Evolutionary conservation across 2,113 vertebrate genomes (phyloP), one percentile per base, ranked within the genome.

Genomic region (Pseudopodoces humilis): DNA sequence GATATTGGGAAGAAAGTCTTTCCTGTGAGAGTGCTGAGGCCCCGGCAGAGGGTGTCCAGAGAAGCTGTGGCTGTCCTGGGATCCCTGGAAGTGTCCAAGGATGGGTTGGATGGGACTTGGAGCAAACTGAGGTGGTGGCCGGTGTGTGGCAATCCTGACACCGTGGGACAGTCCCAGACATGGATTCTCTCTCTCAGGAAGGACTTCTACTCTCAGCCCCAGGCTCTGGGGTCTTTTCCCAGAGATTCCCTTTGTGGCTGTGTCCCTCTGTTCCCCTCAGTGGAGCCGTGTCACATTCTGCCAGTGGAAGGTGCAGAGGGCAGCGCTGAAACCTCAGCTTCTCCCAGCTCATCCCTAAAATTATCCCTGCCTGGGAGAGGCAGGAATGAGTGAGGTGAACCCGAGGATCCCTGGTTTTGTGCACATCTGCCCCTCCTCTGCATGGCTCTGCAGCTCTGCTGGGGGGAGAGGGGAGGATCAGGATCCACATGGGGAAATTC

Each of bases 401-500:
- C 60, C 3, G 3, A 67, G 60, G 46, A 82, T 84, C 52, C 35
- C 80, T 77, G 35, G 10, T 22, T 70, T 46, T 68, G 39, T 25
- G 41, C 44, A 17, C 53, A 49, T 82, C 87, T 6, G 1, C 43
- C 67, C n/a, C 49, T 47, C 41, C 30, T 37, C 52, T 78, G 77
- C 91, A 84, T 44, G 33, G 31, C 68, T 84, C 43, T 69, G 47
- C 76, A 35, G 49, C 68, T 49, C 20, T 83, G 68, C 93, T 87
- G 69, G 31, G 87, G 92, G 68, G 91, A 43, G 55, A 50, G 31
- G 16, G 25, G 44, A 53, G 39, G 67, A 41, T 31, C 5, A 5
- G 74, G 81, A 92, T 88, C 59, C 58, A 37, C 63, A 3, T 22
- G 19, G 92, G 95, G 94, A 96, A 96, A 97, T 94, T 47, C 28